These are phyloP conservation scores for Anguilla anguilla DNA, from an alignment of 2,797 vertebrate genomes.

Conservation along the genomic window DNA sequence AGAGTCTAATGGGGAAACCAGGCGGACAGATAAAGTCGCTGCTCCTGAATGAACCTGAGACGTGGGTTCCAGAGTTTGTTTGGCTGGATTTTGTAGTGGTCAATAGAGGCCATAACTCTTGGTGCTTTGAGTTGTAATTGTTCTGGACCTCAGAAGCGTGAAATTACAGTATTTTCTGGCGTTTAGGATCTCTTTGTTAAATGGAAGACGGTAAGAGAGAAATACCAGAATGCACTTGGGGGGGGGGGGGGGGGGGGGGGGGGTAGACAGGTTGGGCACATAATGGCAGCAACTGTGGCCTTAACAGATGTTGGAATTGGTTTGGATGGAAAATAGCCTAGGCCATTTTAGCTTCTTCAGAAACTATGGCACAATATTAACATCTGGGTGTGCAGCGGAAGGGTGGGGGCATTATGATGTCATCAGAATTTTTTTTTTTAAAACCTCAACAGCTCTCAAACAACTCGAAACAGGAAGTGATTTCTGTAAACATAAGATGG, in stretches of 20 bases:
- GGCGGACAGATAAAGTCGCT: background rate
- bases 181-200: background rate
- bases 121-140: background rate
- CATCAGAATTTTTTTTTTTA: background rate
- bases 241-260: no score
- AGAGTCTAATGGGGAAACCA: background rate
- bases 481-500: background rate
- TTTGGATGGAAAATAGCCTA: background rate
- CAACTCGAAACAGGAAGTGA: background rate
- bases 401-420: background rate
- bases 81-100: background rate
- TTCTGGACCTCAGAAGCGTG: background rate
- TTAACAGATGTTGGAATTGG: background rate
- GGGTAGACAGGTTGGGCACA: background rate
- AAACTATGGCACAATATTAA: slow-evolving; percentile 12
- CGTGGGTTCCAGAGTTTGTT: background rate
- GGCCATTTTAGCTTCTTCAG: background rate
- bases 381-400: background rate
- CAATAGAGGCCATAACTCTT: background rate
- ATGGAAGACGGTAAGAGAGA: background rate
- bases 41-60: background rate
- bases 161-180: no score
- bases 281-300: background rate
- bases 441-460: background rate
- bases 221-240: background rate